Percentiles rank a stretch among this genome's conserved stretches.
Conservation (phyloP, 2,113 vertebrate species). For the Istiophorus platypterus region DNA sequence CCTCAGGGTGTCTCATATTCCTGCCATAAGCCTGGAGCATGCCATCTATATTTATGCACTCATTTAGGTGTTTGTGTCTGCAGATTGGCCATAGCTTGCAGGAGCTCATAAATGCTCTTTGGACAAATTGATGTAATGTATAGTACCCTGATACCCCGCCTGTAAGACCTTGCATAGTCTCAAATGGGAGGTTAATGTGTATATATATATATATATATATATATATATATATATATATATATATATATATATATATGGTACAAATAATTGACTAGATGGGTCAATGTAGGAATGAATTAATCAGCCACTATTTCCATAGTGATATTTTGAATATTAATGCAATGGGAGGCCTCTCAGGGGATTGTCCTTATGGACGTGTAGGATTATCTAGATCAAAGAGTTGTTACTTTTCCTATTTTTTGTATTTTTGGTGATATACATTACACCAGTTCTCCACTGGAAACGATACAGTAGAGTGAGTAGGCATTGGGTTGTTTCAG, state of each 20-base stretch:
- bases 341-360: neutral
- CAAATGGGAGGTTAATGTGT: conserved; percentile 44
- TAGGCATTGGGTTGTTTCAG: too few species aligned
- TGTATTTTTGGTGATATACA: neutral
- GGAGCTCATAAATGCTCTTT: conserved; percentile 59
- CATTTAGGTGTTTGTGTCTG: conserved; percentile 74
- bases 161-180: conserved; percentile 39
- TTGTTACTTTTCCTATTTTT: neutral
- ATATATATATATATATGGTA: neutral
- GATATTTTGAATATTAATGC: conserved; percentile 8
- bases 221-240: conserved; percentile 16
- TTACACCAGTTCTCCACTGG: too few species aligned
- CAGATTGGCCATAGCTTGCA: conserved; percentile 61
- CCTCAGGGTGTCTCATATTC: conserved; percentile 68
- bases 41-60: conserved; percentile 77
- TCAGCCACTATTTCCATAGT: conserved; percentile 10
- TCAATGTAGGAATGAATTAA: conserved; percentile 29
- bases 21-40: conserved; percentile 65
- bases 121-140: conserved; percentile 64
- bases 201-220: neutral
- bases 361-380: neutral
- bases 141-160: conserved; percentile 7
- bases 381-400: neutral
- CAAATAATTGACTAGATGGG: neutral
- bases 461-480: too few species aligned